Base-by-base conservation (phyloP, 2,113 vertebrate genomes). In the Scophthalmus maximus region DNA sequence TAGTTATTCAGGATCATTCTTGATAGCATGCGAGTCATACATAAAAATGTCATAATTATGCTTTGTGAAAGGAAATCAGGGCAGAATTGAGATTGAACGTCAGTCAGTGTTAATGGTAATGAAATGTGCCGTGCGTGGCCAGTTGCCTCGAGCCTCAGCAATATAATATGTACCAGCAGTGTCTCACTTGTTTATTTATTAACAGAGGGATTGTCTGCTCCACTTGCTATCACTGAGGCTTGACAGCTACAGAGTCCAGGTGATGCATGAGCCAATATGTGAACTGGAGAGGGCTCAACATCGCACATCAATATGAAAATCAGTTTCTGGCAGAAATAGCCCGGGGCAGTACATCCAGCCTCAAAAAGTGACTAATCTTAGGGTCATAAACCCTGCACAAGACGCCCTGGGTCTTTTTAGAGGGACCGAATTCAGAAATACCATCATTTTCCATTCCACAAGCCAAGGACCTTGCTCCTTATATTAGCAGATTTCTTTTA, bases 261-360 rank as follows among this genome's bases (percentile, higher is more conserved):
- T 94, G 94, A 94, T 94, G 90, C 93, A 94, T 93, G 93, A 93
- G 93, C 90, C 92, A 93, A 94, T 94, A 93, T 93, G 90, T 84
- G 89, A 81, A 90, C 84, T 83, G 81, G 90, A 91, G 90, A 92
- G 87, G 86, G 83, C 86, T 89, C 91, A 88, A 90, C 92, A 79
- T 89, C 71, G 81, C 92, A 90, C 92, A 93, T 95, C 92, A 93
- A 92, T 91, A 94, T 94, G 94, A 94, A 94, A 94, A 94, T 93
- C 93, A 89, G 85, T 92, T 91, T 91, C 84, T 89, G 88, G 86
- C 78, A 85, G 90, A 93, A 93, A 92, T 78, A 91, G 91, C 93
- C 88, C 40, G 18, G 11, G 84, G 92, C 90, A 63, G 82, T 90
- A 93, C 92, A 92, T 88, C 85, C 82, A 86, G 89, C 87, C 86